Conservation (phyloP, 2,797 vertebrate genomes). For the Trematomus bernacchii region DNA sequence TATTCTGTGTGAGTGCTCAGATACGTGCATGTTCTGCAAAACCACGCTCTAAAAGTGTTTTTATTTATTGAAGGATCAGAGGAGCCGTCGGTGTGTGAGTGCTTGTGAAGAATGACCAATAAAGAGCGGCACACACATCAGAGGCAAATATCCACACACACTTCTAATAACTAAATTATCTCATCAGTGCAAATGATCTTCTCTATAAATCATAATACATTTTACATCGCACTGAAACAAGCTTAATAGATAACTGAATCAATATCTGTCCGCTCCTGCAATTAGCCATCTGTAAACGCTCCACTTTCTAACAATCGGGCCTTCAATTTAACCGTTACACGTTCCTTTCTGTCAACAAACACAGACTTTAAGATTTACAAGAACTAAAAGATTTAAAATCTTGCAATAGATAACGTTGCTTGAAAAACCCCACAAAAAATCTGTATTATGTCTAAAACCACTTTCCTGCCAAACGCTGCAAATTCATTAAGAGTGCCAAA, state of each 20-base stretch:
- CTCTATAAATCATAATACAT: slow-evolving; percentile 22
- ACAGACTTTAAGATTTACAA: too few species aligned
- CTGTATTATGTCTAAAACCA: not conserved
- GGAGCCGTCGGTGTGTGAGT: not conserved
- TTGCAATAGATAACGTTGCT: too few species aligned
- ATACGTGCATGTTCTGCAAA: slow-evolving; percentile 26
- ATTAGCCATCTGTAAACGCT: slow-evolving; percentile 30
- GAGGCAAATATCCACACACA: not conserved
- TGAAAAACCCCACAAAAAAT: not conserved
- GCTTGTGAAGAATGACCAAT: slow-evolving; percentile 13
- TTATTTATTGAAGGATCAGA: slow-evolving; percentile 3
- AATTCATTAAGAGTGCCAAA: not conserved
- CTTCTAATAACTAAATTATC: slow-evolving; percentile 20
- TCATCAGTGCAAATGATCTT: slow-evolving; percentile 26
- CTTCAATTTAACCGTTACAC: not conserved
- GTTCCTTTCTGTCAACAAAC: slow-evolving; percentile 8
- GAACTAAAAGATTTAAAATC: too few species aligned
- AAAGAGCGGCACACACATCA: slow-evolving; percentile 2
- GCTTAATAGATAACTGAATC: slow-evolving; percentile 33
- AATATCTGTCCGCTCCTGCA: slow-evolving; percentile 37
- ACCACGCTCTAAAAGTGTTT: not conserved
- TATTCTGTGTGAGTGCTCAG: not conserved
- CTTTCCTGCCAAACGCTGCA: slow-evolving; percentile 2
- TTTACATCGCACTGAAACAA: slow-evolving; percentile 20
- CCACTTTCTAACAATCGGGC: slow-evolving; percentile 6